These are phyloP conservation scores for Cistogaster globosa DNA, from an alignment of 2,888 invertebrate genomes.

Conservation along the genomic window DNA sequence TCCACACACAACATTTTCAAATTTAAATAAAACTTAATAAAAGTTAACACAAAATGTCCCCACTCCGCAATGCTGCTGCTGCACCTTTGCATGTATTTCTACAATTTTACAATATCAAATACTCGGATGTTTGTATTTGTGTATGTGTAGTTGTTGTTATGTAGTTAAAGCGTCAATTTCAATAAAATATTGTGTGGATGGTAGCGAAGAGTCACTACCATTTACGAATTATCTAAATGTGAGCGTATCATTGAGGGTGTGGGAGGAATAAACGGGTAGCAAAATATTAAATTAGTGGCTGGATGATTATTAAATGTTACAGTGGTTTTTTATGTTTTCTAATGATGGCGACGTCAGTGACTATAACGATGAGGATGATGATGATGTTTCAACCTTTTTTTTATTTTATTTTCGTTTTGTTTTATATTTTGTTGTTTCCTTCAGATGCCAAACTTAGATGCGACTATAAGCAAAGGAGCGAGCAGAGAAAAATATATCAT, in stretches of 20 bases:
- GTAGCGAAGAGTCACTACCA: too few relatives aligned
- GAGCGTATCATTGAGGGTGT: neutral
- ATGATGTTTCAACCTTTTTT: conserved; percentile 47
- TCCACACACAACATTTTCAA: neutral
- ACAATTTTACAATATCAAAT: neutral
- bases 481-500: conserved; percentile 18
- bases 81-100: too few relatives aligned
- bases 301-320: conserved; percentile 64
- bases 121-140: neutral
- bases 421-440: conserved; percentile 37
- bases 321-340: conserved; percentile 56
- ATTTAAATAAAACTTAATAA: conserved; percentile 28
- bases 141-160: neutral
- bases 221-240: neutral
- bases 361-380: conserved; percentile 37
- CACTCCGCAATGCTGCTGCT: too few relatives aligned
- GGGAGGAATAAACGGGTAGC: neutral
- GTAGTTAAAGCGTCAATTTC: neutral
- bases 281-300: conserved; percentile 43
- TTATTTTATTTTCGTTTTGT: conserved; percentile 35
- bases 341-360: conserved; percentile 37
- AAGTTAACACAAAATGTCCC: conserved; percentile 1
- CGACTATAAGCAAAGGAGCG: conserved; percentile 27
- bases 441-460: conserved; percentile 51
- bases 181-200: conserved; percentile 19